Conservation (phyloP, 2,797 vertebrate genomes). For the Sphenodon punctatus region DNA sequence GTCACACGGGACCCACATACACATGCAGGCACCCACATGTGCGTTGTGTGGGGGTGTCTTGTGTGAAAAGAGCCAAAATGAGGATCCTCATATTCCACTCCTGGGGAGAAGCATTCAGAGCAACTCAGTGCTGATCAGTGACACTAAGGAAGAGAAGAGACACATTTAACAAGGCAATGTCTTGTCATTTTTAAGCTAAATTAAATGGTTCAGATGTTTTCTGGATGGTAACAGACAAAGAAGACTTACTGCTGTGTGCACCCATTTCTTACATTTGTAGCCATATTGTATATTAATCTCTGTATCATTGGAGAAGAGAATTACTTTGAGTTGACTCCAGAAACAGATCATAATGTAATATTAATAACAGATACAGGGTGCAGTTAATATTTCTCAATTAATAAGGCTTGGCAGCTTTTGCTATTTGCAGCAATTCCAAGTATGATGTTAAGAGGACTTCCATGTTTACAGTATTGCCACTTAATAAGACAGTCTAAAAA, state of each 20-base stretch:
- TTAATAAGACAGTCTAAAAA: not conserved
- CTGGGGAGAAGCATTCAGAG: not conserved
- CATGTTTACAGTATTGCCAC: not conserved
- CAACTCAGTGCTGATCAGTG: fast-evolving
- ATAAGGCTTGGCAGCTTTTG: not conserved
- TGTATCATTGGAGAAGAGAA: not conserved
- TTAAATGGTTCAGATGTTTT: not conserved
- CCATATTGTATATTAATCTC: not conserved
- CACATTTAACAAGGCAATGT: no score
- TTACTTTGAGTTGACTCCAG: not conserved
- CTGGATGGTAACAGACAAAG: not conserved
- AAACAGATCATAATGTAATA: not conserved
- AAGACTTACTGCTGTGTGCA: not conserved
- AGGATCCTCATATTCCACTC: not conserved
- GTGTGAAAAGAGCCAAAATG: no score
- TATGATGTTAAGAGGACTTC: not conserved
- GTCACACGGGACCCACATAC: no score
- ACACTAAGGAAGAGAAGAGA: not conserved
- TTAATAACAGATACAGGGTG: not conserved
- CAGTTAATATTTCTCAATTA: not conserved
- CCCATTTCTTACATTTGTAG: not conserved
- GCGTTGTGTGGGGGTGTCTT: no score
- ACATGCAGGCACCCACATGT: no score
- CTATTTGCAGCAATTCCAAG: not conserved
- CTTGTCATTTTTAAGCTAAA: no score